These are phyloP conservation scores for Callaeas wilsoni DNA, from an alignment of 2,113 vertebrate species.

Conservation along the genomic window DNA sequence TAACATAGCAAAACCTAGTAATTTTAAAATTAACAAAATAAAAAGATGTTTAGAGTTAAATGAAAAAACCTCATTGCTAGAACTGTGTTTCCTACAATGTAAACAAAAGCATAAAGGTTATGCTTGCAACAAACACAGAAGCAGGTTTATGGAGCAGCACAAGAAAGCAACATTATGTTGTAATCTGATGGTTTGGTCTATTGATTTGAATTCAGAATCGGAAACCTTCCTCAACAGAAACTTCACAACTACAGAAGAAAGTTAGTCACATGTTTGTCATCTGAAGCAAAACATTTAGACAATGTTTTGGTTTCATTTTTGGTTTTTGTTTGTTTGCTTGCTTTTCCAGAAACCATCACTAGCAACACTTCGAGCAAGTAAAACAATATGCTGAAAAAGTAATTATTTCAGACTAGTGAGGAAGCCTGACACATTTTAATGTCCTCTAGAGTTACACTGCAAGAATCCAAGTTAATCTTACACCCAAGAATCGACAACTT, in stretches of 20 bases:
- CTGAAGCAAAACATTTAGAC: not conserved
- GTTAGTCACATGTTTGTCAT: not conserved
- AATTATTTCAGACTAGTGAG: not conserved
- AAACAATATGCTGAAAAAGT: not conserved
- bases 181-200: conserved; percentile 46
- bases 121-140: conserved; percentile 53
- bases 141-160: conserved; percentile 60
- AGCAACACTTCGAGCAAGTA: not conserved
- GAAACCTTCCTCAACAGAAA: conserved; percentile 1
- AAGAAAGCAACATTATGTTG: conserved; percentile 13
- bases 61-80: conserved; percentile 57
- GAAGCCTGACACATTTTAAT: not conserved
- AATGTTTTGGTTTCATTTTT: not conserved
- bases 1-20: conserved; percentile 70
- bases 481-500: not conserved
- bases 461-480: not conserved
- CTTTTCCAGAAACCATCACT: not conserved
- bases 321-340: not conserved
- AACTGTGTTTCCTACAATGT: conserved; percentile 62
- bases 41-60: conserved; percentile 65
- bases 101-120: conserved; percentile 66
- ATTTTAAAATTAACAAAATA: conserved; percentile 65
- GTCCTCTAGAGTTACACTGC: not conserved
- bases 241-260: not conserved
- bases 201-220: conserved; percentile 27